Base-by-base conservation (phyloP, 2,113 vertebrate species). In the western clawed frog (Xenopus tropicalis) region DNA sequence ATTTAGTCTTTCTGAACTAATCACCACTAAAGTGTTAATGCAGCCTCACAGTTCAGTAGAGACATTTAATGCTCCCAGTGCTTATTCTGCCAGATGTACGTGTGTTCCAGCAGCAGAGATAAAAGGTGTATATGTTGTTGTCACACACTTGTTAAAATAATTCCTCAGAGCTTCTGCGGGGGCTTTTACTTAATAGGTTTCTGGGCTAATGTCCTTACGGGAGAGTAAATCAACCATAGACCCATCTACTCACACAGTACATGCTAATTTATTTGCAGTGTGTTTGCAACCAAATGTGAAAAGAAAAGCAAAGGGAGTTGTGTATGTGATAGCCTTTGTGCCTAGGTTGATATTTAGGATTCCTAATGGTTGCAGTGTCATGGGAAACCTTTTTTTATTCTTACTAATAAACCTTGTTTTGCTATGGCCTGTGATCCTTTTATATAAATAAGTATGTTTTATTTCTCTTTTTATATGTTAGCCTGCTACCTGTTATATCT, bases 131-230 rank as follows among this genome's bases (percentile, higher is more conserved):
- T 21, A 61, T 75, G 57, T 13, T 21, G 9, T 75, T 46, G 20
- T 68, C 66, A 75, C 25, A 69, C 59, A 44, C 51, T 20, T 69
- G 66, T 19, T 69, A 74, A 75, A 61, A 74, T 74, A 21, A 12
- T 66, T 24, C 5, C 25, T 57, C 63, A 65, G 52, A 37, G 44
- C 24, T 23, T 21, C 14, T 68, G 6, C 72, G 61, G 1, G 61
- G 1, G n/a, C 29, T 7, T 37, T 44, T 65, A 20, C 22, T 20
- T 42, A 66, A 51, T 20, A 48, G 20, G 44, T 69, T 75, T 58
- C 44, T 62, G 66, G 19, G n/a, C 54, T 44, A 43, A 63, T 22
- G 29, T 20, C 29, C 48, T 16, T n/a, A 54, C 56, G 46, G 22
- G 54, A 37, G 24, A 74, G 46, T 52, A 29, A 24, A 37, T 59